These are phyloP conservation scores for Alexandromys fortis DNA, from an alignment of 2,113 vertebrate genomes.

Conservation along the genomic window DNA sequence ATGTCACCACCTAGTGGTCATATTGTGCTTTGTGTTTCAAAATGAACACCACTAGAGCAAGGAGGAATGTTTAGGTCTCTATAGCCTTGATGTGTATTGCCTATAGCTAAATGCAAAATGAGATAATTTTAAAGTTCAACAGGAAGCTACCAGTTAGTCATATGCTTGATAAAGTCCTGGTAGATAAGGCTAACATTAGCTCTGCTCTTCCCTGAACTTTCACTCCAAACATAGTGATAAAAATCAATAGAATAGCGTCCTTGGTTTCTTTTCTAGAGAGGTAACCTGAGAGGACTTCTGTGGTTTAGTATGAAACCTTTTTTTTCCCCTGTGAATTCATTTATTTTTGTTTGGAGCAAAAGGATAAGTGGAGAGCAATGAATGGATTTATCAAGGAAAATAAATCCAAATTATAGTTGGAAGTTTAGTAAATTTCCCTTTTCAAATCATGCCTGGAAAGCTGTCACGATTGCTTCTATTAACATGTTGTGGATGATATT, in stretches of 20 bases:
- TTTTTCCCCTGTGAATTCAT: conserved; percentile 21
- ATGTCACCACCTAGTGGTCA: conserved; percentile 85
- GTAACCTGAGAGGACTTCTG: conserved; percentile 3
- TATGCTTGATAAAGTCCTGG: conserved; percentile 11
- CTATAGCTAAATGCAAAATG: background rate
- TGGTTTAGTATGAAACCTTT: background rate
- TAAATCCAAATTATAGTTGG: background rate
- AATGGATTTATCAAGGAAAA: background rate
- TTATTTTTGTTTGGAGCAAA: background rate
- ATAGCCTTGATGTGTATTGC: background rate
- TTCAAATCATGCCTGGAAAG: background rate
- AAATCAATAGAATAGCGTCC: conserved; percentile 32
- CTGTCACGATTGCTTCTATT: conserved; percentile 2
- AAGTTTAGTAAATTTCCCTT: background rate
- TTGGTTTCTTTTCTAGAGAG: conserved; percentile 25
- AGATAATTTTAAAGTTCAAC: conserved; percentile 16
- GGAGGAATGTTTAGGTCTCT: background rate
- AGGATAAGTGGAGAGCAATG: background rate
- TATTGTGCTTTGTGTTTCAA: conserved; percentile 4
- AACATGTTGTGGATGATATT: background rate
- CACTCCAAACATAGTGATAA: background rate
- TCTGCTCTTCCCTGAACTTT: background rate
- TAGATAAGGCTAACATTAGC: background rate
- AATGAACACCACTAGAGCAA: background rate
- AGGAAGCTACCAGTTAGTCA: background rate